A percentile compares a stretch with the other conserved stretches of the same genome.
These are phyloP conservation scores for Globicephala melas DNA, from an alignment of 2,113 vertebrate genomes.

Conservation along the genomic window DNA sequence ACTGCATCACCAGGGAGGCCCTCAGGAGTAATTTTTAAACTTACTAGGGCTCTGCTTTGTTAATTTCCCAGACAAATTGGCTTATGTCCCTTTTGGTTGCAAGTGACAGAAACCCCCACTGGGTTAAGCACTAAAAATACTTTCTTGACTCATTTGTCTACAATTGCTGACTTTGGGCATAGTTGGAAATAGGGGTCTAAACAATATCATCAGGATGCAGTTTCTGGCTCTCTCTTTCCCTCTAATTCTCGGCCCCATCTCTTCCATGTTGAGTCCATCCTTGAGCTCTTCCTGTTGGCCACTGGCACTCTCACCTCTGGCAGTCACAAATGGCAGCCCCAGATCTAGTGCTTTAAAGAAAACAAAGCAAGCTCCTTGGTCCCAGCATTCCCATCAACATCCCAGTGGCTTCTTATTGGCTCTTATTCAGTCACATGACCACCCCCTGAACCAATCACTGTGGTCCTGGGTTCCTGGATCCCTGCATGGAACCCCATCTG, in stretches of 20 bases:
- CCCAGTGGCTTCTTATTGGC: background rate
- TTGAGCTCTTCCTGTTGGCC: background rate
- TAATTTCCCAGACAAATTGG: background rate
- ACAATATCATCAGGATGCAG: background rate
- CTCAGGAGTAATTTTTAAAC: background rate
- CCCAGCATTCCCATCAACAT: background rate
- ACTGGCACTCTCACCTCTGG: rapidly evolving
- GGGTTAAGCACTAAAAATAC: background rate
- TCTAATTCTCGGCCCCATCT: background rate
- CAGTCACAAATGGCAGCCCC: background rate
- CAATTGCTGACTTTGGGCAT: background rate
- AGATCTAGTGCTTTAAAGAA: background rate
- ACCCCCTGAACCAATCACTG: background rate
- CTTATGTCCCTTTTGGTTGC: background rate
- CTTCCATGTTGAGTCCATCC: background rate
- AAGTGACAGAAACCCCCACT: background rate
- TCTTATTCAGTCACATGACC: background rate
- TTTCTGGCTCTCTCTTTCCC: background rate
- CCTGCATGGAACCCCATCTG: background rate
- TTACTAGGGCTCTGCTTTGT: background rate
- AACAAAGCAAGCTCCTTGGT: background rate
- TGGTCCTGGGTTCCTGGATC: background rate
- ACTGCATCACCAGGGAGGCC: too few species aligned
- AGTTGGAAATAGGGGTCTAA: background rate
- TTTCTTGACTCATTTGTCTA: background rate